phyloP scores from a whole-genome alignment of 2,888 invertebrate genomes.

The Reticulitermes lucifugus region DNA sequence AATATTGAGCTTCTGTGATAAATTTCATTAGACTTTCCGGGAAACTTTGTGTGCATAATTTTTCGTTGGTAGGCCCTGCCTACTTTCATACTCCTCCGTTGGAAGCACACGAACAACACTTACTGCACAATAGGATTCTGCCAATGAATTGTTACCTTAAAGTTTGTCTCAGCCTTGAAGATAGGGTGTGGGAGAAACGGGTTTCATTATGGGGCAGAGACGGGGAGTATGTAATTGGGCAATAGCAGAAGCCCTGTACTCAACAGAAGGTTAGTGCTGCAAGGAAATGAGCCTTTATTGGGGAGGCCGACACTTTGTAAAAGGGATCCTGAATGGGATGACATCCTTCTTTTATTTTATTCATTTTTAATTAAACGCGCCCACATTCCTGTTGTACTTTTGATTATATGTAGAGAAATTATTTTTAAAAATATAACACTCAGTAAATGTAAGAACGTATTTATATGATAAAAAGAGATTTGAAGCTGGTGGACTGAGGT shows the following conservation, averaged over 20 bases:
- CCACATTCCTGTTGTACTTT: neutral
- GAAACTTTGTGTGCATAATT: too few relatives aligned
- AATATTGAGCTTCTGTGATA: too few relatives aligned
- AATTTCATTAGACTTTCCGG: too few relatives aligned
- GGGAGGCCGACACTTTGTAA: constrained; percentile 12
- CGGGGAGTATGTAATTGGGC: constrained; percentile 27
- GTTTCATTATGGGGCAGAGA: constrained; percentile 19
- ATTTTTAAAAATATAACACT: too few relatives aligned
- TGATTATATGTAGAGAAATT: too few relatives aligned
- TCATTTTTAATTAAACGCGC: constrained; percentile 20
- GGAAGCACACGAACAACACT: neutral
- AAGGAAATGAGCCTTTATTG: neutral
- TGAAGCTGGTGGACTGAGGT: too few relatives aligned
- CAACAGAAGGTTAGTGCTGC: constrained; percentile 2
- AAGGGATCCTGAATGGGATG: neutral
- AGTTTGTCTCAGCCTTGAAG: constrained; percentile 7
- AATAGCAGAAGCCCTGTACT: neutral
- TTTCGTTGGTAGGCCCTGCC: too few relatives aligned
- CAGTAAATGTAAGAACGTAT: too few relatives aligned
- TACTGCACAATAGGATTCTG: neutral
- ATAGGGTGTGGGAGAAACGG: neutral
- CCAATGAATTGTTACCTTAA: neutral
- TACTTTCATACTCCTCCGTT: too few relatives aligned
- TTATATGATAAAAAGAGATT: too few relatives aligned
- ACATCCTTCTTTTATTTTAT: constrained; percentile 14